Evolutionary conservation across 2,113 vertebrate species (phyloP).

Genomic region (Lepus europaeus): DNA sequence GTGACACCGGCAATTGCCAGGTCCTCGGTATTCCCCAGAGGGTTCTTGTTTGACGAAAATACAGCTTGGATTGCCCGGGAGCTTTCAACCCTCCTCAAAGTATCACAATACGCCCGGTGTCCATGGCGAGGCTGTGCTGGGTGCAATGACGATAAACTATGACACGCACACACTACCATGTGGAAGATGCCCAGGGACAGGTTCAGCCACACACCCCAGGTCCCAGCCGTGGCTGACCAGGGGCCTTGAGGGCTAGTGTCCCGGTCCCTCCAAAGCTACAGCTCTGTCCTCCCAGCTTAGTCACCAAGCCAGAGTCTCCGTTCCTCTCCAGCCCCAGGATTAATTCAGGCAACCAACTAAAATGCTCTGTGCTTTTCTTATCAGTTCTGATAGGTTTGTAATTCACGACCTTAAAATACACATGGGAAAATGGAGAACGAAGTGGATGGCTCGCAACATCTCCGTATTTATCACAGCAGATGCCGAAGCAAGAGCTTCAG

Average conservation of each 20-base stretch:
- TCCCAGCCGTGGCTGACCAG: not conserved
- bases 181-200: not conserved
- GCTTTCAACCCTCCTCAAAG: too few species aligned
- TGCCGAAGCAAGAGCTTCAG: not conserved
- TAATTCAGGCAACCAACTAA: not conserved
- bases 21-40: too few species aligned
- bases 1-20: too few species aligned
- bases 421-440: slow-evolving; percentile 2
- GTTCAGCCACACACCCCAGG: too few species aligned
- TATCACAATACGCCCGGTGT: too few species aligned
- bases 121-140: too few species aligned
- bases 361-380: not conserved
- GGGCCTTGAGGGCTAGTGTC: not conserved
- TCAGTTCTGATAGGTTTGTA: slow-evolving; percentile 11
- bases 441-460: slow-evolving; percentile 9
- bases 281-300: not conserved
- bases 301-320: not conserved
- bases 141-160: not conserved
- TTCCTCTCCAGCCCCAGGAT: not conserved
- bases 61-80: too few species aligned
- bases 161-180: not conserved
- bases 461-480: not conserved
- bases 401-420: slow-evolving; percentile 18
- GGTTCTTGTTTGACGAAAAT: too few species aligned
- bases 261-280: too few species aligned